Evolutionary conservation across 2,888 invertebrate species (phyloP).

Genomic region (Mystacides longicornis): DNA sequence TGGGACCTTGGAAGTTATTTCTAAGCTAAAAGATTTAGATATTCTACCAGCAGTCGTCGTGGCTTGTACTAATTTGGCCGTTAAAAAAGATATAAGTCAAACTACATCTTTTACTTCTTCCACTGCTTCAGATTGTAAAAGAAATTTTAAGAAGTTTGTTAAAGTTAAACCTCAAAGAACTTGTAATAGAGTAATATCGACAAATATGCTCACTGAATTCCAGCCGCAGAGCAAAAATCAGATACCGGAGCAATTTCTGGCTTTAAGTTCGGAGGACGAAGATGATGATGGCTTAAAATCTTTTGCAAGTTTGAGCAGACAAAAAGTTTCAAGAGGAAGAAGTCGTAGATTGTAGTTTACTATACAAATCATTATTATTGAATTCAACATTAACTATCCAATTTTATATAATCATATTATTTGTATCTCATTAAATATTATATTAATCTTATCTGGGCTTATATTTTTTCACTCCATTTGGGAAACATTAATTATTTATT

Average conservation of each 20-base stretch:
- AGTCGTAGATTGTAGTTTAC: conserved; percentile 28
- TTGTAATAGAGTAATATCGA: conserved; percentile 13
- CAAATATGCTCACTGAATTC: conserved; percentile 16
- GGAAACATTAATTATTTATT: too few relatives aligned
- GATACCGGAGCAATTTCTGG: conserved; percentile 8
- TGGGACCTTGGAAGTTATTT: neutral
- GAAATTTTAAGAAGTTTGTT: conserved; percentile 23
- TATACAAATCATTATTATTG: too few relatives aligned
- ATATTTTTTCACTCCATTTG: too few relatives aligned
- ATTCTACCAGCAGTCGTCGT: conserved; percentile 15
- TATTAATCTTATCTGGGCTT: too few relatives aligned
- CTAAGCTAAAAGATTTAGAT: conserved; percentile 14
- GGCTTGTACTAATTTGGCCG: conserved; percentile 11
- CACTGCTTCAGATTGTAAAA: neutral
- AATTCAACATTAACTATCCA: too few relatives aligned
- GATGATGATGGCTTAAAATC: conserved; percentile 2
- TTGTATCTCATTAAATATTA: too few relatives aligned
- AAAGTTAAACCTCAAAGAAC: conserved; percentile 20
- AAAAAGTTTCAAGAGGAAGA: conserved; percentile 27
- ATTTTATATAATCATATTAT: too few relatives aligned
- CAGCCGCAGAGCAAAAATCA: conserved; percentile 12
- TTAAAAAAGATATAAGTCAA: neutral
- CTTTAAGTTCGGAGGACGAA: conserved; percentile 15
- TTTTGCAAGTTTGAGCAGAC: conserved; percentile 11
- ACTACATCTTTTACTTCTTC: neutral